Base-by-base conservation (phyloP, 1,140 invertebrate genomes). In the Tetragonula clypearis region DNA sequence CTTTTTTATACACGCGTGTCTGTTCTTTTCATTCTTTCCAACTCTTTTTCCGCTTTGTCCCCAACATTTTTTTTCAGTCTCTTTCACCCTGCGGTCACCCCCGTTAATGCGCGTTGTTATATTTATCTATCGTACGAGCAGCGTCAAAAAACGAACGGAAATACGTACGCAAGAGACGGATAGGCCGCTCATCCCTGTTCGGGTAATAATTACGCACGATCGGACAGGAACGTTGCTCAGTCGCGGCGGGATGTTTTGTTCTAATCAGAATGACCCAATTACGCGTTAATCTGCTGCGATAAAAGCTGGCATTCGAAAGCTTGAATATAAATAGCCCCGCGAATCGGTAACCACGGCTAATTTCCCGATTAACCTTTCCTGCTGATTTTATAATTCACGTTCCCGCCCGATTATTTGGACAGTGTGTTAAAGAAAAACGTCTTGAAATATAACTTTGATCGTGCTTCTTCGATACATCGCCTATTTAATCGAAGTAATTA, bases 261-360 rank as follows among this genome's bases (percentile, higher is more conserved):
- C 74, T 84, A 84, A 84, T 78, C 66, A 60, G 65, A 26, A 56
- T 68, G 75, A 84, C 82, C 82, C 35, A 60, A 60, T 84, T 84
- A 78, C 41, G 66, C 23, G 71, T 78, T 78, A 60, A 84, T 84
- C 55, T 53, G 74, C 19, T 19, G 6, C 49, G 65, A 78, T 78
- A 78, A 69, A 84, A 65, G 55, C 56, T n/a, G 77, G 21, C 78
- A 49, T 75, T 76, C 23, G 80, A 56, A 56, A 66, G 30, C 35
- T 65, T 8, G 30, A 26, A 49, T 65, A 76, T 71, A 62, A 68
- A 76, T 73, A 76, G 76, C 65, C 19, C 53, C 17, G 35, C 41
- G 55, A 49, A 69, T n/a, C n/a, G 65, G 56, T 69, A 78, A 84
- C 71, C 65, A 55, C 75, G 35, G 66, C 60, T 84, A 84, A 84